phyloP scores from a whole-genome alignment of 2,113 vertebrate genomes.

The Syngnathus floridae region DNA sequence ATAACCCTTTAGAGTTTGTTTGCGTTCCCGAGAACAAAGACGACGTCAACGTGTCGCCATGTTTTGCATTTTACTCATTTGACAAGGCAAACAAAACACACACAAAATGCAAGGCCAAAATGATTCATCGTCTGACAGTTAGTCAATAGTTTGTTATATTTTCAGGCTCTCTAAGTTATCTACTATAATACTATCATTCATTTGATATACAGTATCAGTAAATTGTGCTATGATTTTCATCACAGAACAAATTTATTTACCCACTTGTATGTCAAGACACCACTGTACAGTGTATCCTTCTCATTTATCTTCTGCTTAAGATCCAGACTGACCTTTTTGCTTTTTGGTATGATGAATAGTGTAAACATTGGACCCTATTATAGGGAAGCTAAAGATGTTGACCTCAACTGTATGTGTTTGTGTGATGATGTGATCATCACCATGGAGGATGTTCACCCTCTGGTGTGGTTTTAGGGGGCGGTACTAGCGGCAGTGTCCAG shows the following conservation, averaged over 20 bases:
- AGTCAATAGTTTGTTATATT: background rate
- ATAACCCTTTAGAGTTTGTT: background rate
- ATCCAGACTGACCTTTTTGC: background rate
- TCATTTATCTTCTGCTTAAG: background rate
- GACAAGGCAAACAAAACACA: no score
- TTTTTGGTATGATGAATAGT: background rate
- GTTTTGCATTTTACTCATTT: no score
- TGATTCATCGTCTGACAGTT: background rate
- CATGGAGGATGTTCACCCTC: background rate
- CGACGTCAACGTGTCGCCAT: background rate
- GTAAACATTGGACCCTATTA: no score
- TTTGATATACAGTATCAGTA: no score
- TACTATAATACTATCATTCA: no score
- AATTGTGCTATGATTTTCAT: no score
- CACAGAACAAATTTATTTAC: no score
- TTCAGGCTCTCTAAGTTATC: no score
- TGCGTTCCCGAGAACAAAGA: background rate
- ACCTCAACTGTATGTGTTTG: background rate
- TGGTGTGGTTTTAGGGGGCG: slow-evolving; percentile 75
- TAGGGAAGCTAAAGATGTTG: no score
- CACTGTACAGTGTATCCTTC: background rate
- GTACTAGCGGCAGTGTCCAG: slow-evolving; percentile 96
- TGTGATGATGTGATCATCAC: no score
- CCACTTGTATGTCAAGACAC: background rate
- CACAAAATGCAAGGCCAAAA: no score